Evolutionary conservation across 53 echinoderm and acorn worm genomes (phyloP), one percentile per base, ranked within the genome.

Genomic region (Actinopyga echinites): DNA sequence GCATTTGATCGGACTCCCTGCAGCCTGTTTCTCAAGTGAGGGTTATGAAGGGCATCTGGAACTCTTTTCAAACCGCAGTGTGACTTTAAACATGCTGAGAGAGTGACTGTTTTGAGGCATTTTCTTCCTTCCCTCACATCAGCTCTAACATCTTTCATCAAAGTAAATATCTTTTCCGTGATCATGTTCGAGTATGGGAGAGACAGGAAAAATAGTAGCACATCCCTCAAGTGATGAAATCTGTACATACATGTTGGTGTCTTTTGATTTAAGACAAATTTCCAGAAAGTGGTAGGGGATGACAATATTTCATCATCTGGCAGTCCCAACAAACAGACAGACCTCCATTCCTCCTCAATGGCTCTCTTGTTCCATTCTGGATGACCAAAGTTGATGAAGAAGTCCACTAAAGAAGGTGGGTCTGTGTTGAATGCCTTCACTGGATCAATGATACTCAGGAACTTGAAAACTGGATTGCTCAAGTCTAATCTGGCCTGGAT

Each of bases 341-440:
- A 54, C 52, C 77, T 26, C 77, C 77, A 77, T 29, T 77, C 77
- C 24, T 77, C 77, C 56, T 77, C 77, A 26, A 77, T 77, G 28
- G 52, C 10, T 21, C 77, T 77, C 77, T 56, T 77, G 19, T 24
- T 33, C 77, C 77, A 77, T 8, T 55, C 33, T 30, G 77, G 77
- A n/a, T 77, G 77, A 23, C 28, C 45, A 29, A 77, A 77, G 52
- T 77, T 77, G 44, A 32, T 29, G 52, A 77, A 77, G 56, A 77
- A 77, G 4, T 77, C 77, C 33, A 24, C 54, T 19, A 77, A 30
- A 15, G 77, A 77, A 28, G 77, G 56, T 21, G 77, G 77, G 20
- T 77, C 56, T 28, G 77, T 77, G 52, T 77, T 77, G 56, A 30
- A 77, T 9, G 77, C 77, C 9, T 55, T 55, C 12, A 32, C 28